Base-by-base conservation (phyloP, 2,113 vertebrate species). In the Gymnarchus niloticus region DNA sequence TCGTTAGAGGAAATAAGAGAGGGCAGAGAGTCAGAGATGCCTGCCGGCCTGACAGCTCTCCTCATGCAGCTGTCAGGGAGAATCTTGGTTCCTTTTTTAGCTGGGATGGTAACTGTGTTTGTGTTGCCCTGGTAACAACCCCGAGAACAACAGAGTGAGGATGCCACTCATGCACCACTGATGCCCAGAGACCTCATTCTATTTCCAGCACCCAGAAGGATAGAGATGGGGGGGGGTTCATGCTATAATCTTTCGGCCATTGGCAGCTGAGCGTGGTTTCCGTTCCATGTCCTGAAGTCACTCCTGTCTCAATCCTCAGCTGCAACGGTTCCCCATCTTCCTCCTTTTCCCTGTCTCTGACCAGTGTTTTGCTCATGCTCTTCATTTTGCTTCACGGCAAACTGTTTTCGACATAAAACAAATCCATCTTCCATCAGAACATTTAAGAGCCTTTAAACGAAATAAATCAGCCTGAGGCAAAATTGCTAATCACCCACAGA, bases 101-200 rank as follows among this genome's bases (percentile, higher is more conserved):
- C 81, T 46, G 83, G 86, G 25, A 49, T 61, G 86, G 65, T 87
- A 84, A 80, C 56, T 33, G 59, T 84, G 86, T 84, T 85, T 87
- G 48, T 25, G 83, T 87, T 80, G 44, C 83, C 83, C n/a, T n/a
- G 33, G 86, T 78, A 84, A 87, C 86, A 46, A 56, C 46, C 21
- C 83, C 52, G 33, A 3, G 52, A 49, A 73, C 83, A 81, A 84
- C 73, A 65, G 25, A 48, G 83, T 57, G 56, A 65, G 76, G 83
- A 84, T 84, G 82, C 41, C 86, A 84, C 52, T 25, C 81, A 78
- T 48, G 46, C 61, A 4, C 23, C n/a, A 44, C 44, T 52, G 37
- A 28, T 28, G 57, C 61, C 56, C 73, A 21, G 14, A 77, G 83
- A 87, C 80, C 65, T 52, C 9, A 1, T 83, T 87, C 86, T 87